Base-by-base conservation (phyloP, 1,140 invertebrate genomes). In the Periplaneta americana region DNA sequence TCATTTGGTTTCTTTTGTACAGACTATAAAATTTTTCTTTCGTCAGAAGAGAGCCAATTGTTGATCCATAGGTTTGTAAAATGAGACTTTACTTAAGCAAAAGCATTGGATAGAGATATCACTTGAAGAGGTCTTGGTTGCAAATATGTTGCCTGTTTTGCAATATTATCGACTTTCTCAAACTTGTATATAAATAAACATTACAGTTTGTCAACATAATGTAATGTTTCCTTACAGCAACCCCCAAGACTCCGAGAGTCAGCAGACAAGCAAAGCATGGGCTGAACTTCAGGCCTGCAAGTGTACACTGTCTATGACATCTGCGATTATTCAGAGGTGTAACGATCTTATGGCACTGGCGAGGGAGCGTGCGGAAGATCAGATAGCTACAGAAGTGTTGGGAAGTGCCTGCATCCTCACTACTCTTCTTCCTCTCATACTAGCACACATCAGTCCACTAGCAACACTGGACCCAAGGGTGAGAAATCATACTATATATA, bases 401-500 rank as follows among this genome's bases (percentile, higher is more conserved):
- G 89, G 90, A 75, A 90, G 11, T 75, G 91, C 91, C 2, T 88
- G 91, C n/a, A 91, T 96, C 80, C 92, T 96, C 82, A 94, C 92
- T 22, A 95, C 93, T 34, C 89, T 97, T 22, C 85, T 97, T 82
- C 96, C 96, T 35, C 87, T 96, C 33, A 91, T 95, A 79, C 90
- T 96, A 86, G 94, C 95, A 22, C 94, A 97, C 86, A 93, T 97
- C 74, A 94, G 94, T 85, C 94, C 95, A 22, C 89, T 97, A 39
- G 95, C 94, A 37, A 93, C 93, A 75, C 94, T 94, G 75, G 95
- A 97, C 89, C 94, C 95, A 5, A 92, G 94, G 87, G 95, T 96
- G 89, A 89, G 87, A n/a, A n/a, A n/a, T n/a, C n/a, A n/a, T n/a
- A n/a, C n/a, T n/a, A n/a, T n/a, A n/a, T n/a, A n/a, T n/a, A n/a